phyloP scores from a whole-genome alignment of 2,888 invertebrate genomes.

The Disparrhopalites patrizii region DNA sequence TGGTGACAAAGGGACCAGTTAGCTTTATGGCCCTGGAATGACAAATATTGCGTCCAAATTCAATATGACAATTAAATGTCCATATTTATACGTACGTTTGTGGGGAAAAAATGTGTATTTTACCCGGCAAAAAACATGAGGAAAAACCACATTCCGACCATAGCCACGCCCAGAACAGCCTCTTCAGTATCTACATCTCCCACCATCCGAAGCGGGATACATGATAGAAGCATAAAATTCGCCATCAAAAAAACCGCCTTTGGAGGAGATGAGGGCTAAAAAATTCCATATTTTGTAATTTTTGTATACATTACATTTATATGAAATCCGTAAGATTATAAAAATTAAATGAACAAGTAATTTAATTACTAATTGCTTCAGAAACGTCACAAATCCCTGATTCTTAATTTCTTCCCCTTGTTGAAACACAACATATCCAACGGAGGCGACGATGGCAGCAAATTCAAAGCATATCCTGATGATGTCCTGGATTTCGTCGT shows the following conservation, averaged over 20 bases:
- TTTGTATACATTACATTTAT: not conserved
- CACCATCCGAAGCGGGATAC: slow-evolving; percentile 78
- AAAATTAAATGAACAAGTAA: too few species aligned
- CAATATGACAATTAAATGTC: not conserved
- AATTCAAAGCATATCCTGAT: slow-evolving; percentile 74
- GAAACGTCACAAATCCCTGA: slow-evolving; percentile 83
- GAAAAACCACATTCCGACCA: slow-evolving; percentile 95
- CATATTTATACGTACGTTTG: not conserved
- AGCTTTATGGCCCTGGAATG: slow-evolving; percentile 76
- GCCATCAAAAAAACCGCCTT: slow-evolving; percentile 90
- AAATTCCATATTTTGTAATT: slow-evolving; percentile 1
- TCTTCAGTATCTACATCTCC: slow-evolving; percentile 78
- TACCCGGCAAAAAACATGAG: slow-evolving; percentile 99
- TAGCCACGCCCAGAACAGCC: slow-evolving; percentile 82
- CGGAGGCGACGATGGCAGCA: slow-evolving; percentile 76
- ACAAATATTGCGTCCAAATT: slow-evolving; percentile 28
- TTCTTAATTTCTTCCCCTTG: slow-evolving; percentile 93
- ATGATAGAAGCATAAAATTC: slow-evolving; percentile 81
- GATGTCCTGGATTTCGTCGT: slow-evolving; percentile 50
- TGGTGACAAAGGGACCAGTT: slow-evolving; percentile 98
- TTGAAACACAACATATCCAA: slow-evolving; percentile 83
- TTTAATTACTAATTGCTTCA: slow-evolving; percentile 66
- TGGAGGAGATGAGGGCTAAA: slow-evolving; percentile 63
- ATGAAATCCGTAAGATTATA: not conserved
- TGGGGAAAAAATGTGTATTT: slow-evolving; percentile 46